These are phyloP conservation scores for Myiotriccus ornatus DNA, from an alignment of 2,797 vertebrate genomes.

Conservation along the genomic window DNA sequence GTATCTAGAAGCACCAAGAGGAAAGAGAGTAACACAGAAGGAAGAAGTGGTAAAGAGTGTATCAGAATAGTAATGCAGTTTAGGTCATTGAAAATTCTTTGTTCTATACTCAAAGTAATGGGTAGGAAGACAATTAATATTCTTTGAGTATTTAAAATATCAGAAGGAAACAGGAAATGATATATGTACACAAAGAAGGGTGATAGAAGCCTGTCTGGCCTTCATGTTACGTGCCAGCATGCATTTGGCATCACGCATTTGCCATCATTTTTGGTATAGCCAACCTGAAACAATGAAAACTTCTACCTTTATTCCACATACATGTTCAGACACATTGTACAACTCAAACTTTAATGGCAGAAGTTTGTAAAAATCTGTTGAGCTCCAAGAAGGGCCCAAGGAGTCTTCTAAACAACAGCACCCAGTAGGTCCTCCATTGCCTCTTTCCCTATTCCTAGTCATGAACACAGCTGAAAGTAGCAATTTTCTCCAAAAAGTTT, in stretches of 20 bases:
- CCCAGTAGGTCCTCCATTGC: not conserved
- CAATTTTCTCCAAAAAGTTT: not conserved
- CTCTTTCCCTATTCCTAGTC: not conserved
- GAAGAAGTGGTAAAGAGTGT: not conserved
- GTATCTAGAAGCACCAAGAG: not conserved
- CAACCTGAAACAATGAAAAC: not conserved
- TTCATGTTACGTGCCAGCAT: not conserved
- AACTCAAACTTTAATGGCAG: not conserved
- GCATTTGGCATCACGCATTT: fast-evolving
- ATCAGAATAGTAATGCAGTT: not conserved
- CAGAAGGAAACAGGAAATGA: not conserved
- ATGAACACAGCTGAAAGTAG: not conserved
- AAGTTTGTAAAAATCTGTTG: not conserved
- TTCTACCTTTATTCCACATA: not conserved
- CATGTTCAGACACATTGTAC: not conserved
- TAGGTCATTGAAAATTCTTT: not conserved
- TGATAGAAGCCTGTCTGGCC: not conserved
- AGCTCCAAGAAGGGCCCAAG: not conserved
- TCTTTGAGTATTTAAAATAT: not conserved
- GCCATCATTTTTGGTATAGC: not conserved
- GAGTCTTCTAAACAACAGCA: not conserved
- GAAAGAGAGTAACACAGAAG: not conserved
- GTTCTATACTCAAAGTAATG: fast-evolving
- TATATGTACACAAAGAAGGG: not conserved
- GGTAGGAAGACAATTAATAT: not conserved